Percentiles rank a stretch among this genome's conserved stretches.
phyloP scores from a whole-genome alignment of 2,113 vertebrate species.

The Chunga burmeisteri region DNA sequence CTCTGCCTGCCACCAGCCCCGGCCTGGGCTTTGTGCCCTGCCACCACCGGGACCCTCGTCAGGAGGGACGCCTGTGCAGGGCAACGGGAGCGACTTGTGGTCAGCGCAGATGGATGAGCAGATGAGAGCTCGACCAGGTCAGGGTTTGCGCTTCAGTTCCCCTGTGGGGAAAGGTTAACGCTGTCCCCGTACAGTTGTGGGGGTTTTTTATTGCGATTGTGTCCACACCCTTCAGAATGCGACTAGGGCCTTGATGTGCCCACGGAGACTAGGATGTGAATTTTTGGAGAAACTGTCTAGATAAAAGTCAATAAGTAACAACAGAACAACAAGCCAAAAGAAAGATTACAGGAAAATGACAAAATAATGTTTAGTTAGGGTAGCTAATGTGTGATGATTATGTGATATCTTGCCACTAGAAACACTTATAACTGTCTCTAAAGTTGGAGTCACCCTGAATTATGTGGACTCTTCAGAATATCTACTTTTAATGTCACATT shows the following conservation, averaged over 20 bases:
- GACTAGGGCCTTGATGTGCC: not conserved
- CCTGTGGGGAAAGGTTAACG: slow-evolving; percentile 8
- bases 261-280: slow-evolving; percentile 19
- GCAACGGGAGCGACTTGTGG: rapidly evolving
- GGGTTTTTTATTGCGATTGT: not conserved
- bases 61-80: not conserved
- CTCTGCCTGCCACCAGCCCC: not conserved
- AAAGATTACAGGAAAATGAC: not conserved
- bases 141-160: not conserved
- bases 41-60: too few species aligned
- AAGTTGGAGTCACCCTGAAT: not conserved
- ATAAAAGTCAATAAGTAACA: not conserved
- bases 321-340: not conserved
- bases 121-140: not conserved
- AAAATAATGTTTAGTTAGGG: not conserved
- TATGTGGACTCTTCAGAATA: not conserved
- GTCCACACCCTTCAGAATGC: not conserved
- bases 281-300: not conserved
- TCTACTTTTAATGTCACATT: not conserved
- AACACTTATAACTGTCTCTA: not conserved
- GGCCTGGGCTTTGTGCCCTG: not conserved
- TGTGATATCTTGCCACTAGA: not conserved
- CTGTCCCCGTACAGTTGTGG: not conserved
- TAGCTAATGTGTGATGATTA: not conserved
- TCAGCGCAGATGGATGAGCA: not conserved